Conservation (phyloP, 2,888 invertebrate genomes). For the Meghimatium bilineatum region DNA sequence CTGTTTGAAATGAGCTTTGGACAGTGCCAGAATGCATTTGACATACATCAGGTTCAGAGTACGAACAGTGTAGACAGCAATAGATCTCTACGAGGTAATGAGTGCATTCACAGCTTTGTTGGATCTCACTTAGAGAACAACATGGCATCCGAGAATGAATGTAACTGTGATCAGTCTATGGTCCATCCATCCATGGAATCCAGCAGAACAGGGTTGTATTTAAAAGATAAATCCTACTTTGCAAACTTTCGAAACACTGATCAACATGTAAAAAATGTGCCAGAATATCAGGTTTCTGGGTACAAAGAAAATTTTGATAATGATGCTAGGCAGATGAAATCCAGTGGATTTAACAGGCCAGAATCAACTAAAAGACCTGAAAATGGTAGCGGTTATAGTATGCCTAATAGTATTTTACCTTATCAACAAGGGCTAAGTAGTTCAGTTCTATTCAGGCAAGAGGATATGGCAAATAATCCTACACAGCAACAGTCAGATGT, state of each 20-base stretch:
- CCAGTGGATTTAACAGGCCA: background rate
- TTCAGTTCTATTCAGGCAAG: background rate
- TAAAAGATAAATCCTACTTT: background rate
- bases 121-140: background rate
- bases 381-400: background rate
- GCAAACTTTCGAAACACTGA: background rate
- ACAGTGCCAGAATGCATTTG: background rate
- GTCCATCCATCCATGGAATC: background rate
- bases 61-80: slow-evolving; percentile 6
- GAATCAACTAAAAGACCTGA: slow-evolving; percentile 2
- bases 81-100: background rate
- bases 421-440: background rate
- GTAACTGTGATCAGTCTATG: background rate
- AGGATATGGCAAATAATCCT: background rate
- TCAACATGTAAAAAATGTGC: background rate
- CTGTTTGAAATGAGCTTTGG: background rate
- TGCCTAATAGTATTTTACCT: background rate
- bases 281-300: slow-evolving; percentile 2
- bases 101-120: background rate
- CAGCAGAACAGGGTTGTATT: slow-evolving; percentile 6
- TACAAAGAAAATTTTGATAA: slow-evolving; percentile 3
- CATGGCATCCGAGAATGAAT: background rate
- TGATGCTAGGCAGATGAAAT: background rate
- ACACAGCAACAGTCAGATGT: background rate
- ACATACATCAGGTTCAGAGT: background rate